These are phyloP conservation scores for Pteria penguin DNA, from an alignment of 2,888 invertebrate species.

Conservation along the genomic window DNA sequence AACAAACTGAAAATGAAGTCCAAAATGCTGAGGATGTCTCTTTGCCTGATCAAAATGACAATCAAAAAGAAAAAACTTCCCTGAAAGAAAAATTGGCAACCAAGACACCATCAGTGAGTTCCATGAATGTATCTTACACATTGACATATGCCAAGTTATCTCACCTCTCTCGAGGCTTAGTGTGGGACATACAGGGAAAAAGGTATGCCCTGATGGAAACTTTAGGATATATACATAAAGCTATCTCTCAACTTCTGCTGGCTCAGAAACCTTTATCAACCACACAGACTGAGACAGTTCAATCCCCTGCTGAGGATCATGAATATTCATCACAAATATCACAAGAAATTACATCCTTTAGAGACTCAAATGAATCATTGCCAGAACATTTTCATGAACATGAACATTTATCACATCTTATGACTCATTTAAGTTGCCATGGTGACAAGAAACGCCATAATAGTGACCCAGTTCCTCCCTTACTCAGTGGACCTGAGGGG, in stretches of 20 bases:
- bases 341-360: background rate
- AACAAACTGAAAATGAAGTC: background rate
- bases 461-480: slow-evolving; percentile 24
- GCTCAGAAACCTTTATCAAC: slow-evolving; percentile 54
- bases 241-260: slow-evolving; percentile 71
- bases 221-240: slow-evolving; percentile 71
- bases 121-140: no score
- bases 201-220: slow-evolving; percentile 71
- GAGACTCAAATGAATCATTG: background rate
- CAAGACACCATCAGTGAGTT: no score
- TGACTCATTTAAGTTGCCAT: background rate
- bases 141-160: slow-evolving; percentile 52
- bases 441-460: slow-evolving; percentile 27
- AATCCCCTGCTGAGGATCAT: background rate
- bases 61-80: background rate
- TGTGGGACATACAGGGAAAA: slow-evolving; percentile 75
- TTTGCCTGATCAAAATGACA: background rate
- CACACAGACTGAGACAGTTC: background rate
- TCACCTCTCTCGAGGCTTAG: slow-evolving; percentile 64
- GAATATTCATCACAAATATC: background rate
- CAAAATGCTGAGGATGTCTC: background rate
- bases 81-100: no score
- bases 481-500: background rate
- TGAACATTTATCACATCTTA: background rate
- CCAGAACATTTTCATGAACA: slow-evolving; percentile 6